Conservation (phyloP, 2,888 invertebrate species). For the Agrochola lychnidis region DNA sequence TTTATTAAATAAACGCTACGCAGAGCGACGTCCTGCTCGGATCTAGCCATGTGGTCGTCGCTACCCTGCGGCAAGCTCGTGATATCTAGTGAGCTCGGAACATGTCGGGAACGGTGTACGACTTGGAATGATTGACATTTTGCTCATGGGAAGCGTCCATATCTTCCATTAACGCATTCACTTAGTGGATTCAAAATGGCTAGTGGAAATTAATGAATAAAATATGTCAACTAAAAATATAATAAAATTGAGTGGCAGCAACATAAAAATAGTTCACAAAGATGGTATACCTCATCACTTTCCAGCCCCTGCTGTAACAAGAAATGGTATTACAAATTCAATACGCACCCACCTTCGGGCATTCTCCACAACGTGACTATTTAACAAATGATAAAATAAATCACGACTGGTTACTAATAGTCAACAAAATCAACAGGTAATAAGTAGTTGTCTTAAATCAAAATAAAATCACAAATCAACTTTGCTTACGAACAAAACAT, state of each 20-base stretch:
- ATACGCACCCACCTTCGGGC: conserved; percentile 90
- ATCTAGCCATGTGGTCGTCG: conserved; percentile 51
- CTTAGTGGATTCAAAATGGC: conserved; percentile 87
- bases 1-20: conserved; percentile 49
- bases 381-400: conserved; percentile 76
- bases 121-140: conserved; percentile 81
- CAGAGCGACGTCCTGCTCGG: conserved; percentile 50
- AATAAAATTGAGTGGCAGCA: conserved; percentile 90
- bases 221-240: conserved; percentile 88
- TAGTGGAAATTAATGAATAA: conserved; percentile 88
- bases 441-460: conserved; percentile 66
- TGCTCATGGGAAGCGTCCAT: conserved; percentile 89
- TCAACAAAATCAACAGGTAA: conserved; percentile 68
- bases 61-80: conserved; percentile 78
- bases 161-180: conserved; percentile 89
- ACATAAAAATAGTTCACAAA: conserved; percentile 90
- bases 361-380: conserved; percentile 81
- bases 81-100: conserved; percentile 82
- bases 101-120: conserved; percentile 81
- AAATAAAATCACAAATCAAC: conserved; percentile 74
- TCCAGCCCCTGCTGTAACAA: conserved; percentile 97
- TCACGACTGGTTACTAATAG: conserved; percentile 67
- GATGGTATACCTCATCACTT: conserved; percentile 96
- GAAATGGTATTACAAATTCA: conserved; percentile 90
- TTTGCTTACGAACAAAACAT: conserved; percentile 74